These are phyloP conservation scores for Gobio gobio DNA, from an alignment of 2,113 vertebrate species.

Conservation along the genomic window DNA sequence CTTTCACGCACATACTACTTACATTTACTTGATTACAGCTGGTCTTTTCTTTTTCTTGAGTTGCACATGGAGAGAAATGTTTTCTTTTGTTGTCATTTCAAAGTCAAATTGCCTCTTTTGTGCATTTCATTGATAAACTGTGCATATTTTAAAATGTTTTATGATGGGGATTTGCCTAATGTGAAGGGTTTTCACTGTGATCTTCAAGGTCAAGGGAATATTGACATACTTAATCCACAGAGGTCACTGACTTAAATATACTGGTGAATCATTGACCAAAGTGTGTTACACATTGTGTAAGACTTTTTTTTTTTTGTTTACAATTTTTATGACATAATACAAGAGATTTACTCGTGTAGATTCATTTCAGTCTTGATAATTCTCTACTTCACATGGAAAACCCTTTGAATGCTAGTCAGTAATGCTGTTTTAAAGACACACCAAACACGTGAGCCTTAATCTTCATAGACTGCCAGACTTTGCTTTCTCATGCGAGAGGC, in stretches of 20 bases:
- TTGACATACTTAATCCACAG: neutral
- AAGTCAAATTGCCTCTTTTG: neutral
- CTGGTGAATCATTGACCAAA: neutral
- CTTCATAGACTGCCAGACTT: conserved; percentile 9
- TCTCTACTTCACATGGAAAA: neutral
- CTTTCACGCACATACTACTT: neutral
- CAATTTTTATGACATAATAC: neutral
- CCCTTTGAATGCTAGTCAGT: neutral
- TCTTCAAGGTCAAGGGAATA: neutral
- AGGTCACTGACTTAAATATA: neutral
- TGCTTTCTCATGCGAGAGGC: neutral
- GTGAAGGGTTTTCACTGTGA: neutral
- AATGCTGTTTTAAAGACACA: conserved; percentile 3
- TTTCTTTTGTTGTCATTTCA: neutral
- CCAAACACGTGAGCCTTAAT: conserved; percentile 40
- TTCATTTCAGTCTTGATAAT: neutral
- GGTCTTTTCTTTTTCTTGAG: neutral
- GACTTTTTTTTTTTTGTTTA: neutral
- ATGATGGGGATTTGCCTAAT: neutral
- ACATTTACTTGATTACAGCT: neutral
- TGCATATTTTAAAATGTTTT: neutral
- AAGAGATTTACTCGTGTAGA: neutral
- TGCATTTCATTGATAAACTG: neutral
- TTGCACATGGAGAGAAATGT: neutral
- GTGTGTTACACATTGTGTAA: neutral